Evolutionary conservation across 2,888 invertebrate species (phyloP), one percentile per base, ranked within the genome.

Genomic region (Deilephila porcellus): DNA sequence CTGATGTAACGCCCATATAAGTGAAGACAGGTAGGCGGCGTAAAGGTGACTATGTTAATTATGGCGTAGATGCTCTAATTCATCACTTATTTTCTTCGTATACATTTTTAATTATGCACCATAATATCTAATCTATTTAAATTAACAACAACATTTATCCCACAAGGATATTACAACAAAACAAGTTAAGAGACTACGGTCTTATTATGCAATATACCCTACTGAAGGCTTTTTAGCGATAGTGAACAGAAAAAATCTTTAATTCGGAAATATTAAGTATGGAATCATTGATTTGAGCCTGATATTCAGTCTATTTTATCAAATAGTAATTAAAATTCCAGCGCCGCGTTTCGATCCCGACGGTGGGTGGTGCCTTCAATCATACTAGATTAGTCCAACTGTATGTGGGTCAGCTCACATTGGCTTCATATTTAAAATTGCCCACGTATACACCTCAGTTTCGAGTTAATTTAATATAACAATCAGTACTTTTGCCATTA

Each of bases 311-410:
- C 11, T 64, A 82, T 78, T 77, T 80, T 81, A 83, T 84, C 78
- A 81, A 86, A 86, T 81, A 82, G 83, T 84, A 86, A 89, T 90
- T 90, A 88, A 89, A 90, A 90, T 89, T 91, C 84, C 86, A 89
- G 83, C 83, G 82, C 82, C 85, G 83, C 85, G 85, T 88, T 88
- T 88, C 84, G 84, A 87, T 86, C 85, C 85, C 83, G 76, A 78
- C 80, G 82, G 80, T 77, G 60, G 75, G 80, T 78, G 77, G 81
- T 83, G 85, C 82, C 85, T 89, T 87, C 86, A 86, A 83, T 88
- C 85, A 84, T 82, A 81, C 81, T 85, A 86, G 84, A 90, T 86
- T 86, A 86, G 86, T 87, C 82, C 83, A 83, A 83, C 85, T 88
- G 83, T 84, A 88, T 88, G 82, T 90, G 84, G 89, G 90, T 90